A percentile compares a stretch with the other conserved stretches of the same genome.
These are phyloP conservation scores for Himalopsyche tibetana DNA, from an alignment of 2,888 invertebrate genomes.

Conservation along the genomic window DNA sequence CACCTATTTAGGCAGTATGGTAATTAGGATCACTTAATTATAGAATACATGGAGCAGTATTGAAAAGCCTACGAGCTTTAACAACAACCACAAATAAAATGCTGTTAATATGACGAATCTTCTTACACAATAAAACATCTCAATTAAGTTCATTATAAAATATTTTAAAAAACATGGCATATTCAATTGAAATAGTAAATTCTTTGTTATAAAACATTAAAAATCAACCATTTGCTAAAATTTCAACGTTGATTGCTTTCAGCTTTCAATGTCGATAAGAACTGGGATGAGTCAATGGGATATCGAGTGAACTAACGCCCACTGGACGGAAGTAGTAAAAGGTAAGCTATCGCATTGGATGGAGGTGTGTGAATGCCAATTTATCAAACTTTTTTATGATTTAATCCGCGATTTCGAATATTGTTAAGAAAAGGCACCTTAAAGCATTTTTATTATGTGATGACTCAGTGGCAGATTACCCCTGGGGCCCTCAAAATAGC, in stretches of 20 bases:
- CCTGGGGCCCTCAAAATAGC: too few species aligned
- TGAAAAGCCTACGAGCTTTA: not conserved
- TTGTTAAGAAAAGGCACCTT: not conserved
- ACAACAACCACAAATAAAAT: not conserved
- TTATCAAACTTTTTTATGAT: not conserved
- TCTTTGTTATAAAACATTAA: too few species aligned
- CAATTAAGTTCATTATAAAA: too few species aligned
- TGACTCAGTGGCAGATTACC: too few species aligned
- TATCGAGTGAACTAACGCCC: not conserved
- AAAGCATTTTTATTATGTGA: not conserved
- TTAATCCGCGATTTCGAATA: not conserved
- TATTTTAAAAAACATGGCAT: too few species aligned
- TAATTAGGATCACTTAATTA: slow-evolving; percentile 30
- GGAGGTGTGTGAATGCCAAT: not conserved
- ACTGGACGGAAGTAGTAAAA: not conserved
- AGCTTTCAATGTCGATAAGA: not conserved
- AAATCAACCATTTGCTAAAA: too few species aligned
- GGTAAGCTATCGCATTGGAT: not conserved
- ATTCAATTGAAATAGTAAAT: too few species aligned
- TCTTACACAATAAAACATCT: too few species aligned
- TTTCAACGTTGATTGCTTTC: not conserved
- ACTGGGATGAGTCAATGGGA: not conserved
- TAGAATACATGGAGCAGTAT: not conserved
- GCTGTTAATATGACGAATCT: too few species aligned
- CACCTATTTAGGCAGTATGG: not conserved